Conservation (phyloP, 2,888 invertebrate species). For the Drosophila prolongata region DNA sequence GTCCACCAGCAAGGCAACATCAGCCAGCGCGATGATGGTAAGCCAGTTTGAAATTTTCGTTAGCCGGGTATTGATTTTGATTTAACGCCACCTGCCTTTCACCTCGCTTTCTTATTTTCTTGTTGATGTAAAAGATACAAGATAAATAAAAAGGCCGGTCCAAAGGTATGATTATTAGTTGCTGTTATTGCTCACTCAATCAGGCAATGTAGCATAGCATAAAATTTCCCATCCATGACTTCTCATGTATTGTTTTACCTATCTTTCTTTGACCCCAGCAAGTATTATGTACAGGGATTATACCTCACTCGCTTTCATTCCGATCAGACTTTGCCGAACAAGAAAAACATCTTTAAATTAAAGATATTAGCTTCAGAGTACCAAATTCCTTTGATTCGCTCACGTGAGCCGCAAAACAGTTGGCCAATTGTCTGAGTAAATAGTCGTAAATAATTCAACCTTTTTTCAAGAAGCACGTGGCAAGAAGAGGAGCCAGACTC, state of each 20-base stretch:
- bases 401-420: constrained; percentile 37
- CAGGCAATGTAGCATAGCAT: constrained; percentile 47
- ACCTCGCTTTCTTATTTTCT: neutral
- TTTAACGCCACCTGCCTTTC: constrained; percentile 31
- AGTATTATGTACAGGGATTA: constrained; percentile 15
- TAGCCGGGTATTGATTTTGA: constrained; percentile 67
- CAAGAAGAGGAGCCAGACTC: constrained; percentile 9
- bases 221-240: constrained; percentile 25
- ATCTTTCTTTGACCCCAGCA: constrained; percentile 5
- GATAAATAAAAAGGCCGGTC: constrained; percentile 52
- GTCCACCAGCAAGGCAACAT: constrained; percentile 18
- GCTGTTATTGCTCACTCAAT: constrained; percentile 29
- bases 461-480: constrained; percentile 38
- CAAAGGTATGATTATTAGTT: constrained; percentile 39
- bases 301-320: neutral
- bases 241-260: constrained; percentile 3
- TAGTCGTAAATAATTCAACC: constrained; percentile 69
- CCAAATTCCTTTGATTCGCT: constrained; percentile 13
- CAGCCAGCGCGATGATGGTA: constrained; percentile 38
- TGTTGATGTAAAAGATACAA: constrained; percentile 40
- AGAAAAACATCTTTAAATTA: constrained; percentile 25
- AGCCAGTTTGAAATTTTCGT: constrained; percentile 59
- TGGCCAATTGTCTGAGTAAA: constrained; percentile 69
- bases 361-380: constrained; percentile 15
- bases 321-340: constrained; percentile 3